Base-by-base conservation (phyloP, 2,797 vertebrate genomes). In the Rhadinocentrus ornatus region DNA sequence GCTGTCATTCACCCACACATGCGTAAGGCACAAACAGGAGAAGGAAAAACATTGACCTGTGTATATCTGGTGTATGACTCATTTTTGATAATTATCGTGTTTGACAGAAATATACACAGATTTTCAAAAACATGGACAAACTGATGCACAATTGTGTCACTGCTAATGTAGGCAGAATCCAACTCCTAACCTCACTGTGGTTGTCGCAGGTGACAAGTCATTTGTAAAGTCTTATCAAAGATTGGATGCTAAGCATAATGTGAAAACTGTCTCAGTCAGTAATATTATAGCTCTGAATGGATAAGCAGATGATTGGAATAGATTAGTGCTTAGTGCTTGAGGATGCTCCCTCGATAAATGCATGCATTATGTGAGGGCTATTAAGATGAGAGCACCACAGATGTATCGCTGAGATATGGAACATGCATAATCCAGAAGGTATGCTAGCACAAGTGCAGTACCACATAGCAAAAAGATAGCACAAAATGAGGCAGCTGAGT, bases 71-170 rank as follows among this genome's bases (percentile, higher is more conserved):
- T 55, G 34, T 29, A 64, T 85, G 85, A 88, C 46, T 86, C 83
- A 77, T n/a, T 6, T 22, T 1, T 27, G 50, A 13, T 31, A 73
- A 75, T 83, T 77, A 78, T 87, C 73, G 72, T 37, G 27, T 82
- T 63, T 81, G 80, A 71, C 52, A 48, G 69, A 77, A 82, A 79
- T 72, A 62, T 81, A 75, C 82, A 67, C 55, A 31, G 62, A 77
- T 46, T 71, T 77, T 71, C 63, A 79, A 68, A 73, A 65, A 86
- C 80, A 71, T 3, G 39, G 53, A 76, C 27, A 56, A 52, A 10
- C 62, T 78, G 75, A 62, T 56, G 62, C 63, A 62, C 56, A 8
- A 1, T 29, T 20, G n/a, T 26, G 65, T 81, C 77, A 32, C 54
- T 0, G 26, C 50, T 75, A 71, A 77, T 70, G 50, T 64, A 16